A percentile compares a stretch with the other conserved stretches of the same genome.
phyloP scores from a whole-genome alignment of 2,113 vertebrate species.

The Pithys albifrons region DNA sequence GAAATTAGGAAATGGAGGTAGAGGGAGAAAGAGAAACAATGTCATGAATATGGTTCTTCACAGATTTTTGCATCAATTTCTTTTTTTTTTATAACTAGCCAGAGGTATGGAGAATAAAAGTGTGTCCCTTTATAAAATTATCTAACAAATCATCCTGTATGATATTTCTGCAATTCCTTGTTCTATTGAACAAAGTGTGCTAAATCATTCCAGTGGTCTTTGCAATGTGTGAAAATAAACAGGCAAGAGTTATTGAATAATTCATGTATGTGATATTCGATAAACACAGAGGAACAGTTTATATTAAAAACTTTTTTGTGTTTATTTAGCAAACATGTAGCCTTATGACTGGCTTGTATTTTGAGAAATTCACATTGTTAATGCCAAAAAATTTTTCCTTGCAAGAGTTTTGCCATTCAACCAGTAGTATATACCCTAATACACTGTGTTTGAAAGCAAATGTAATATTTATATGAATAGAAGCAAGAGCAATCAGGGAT shows the following conservation, averaged over 20 bases:
- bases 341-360: not conserved
- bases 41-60: not conserved
- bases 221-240: not conserved
- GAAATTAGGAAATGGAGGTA: not conserved
- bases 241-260: not conserved
- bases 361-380: not conserved
- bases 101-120: not conserved
- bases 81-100: not conserved
- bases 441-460: not conserved
- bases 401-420: not conserved
- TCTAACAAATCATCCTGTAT: not conserved
- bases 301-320: not conserved
- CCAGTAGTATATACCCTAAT: not conserved
- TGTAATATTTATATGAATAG: not conserved
- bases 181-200: not conserved
- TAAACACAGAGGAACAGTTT: not conserved
- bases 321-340: not conserved
- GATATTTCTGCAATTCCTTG: not conserved
- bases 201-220: not conserved
- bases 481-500: not conserved
- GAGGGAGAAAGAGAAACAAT: not conserved
- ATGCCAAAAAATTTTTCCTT: not conserved
- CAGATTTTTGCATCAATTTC: not conserved
- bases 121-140: not conserved
- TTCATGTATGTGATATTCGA: not conserved